These are phyloP conservation scores for Aphidius gifuensis DNA, from an alignment of 1,140 invertebrate genomes.

Conservation along the genomic window DNA sequence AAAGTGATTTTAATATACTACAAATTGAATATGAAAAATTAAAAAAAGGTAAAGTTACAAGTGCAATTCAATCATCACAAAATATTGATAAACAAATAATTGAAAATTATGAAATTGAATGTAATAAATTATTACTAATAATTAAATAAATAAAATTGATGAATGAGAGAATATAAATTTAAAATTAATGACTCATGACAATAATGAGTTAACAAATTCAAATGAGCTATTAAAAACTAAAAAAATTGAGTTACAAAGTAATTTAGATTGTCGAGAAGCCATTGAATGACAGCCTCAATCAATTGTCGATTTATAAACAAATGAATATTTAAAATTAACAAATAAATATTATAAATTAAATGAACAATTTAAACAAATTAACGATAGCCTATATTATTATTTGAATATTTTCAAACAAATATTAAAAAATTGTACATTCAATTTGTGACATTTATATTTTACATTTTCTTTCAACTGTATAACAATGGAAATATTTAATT, in stretches of 20 bases:
- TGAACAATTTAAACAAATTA: slow-evolving; percentile 31
- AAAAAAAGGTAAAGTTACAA: slow-evolving; percentile 12
- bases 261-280: slow-evolving; percentile 35
- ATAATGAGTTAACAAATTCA: slow-evolving; percentile 24
- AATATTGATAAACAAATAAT: slow-evolving; percentile 36
- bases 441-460: no score
- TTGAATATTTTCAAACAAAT: no score
- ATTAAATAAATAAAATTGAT: slow-evolving; percentile 31
- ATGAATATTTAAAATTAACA: slow-evolving; percentile 30
- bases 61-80: slow-evolving; percentile 26
- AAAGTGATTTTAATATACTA: slow-evolving; percentile 35
- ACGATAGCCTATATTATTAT: slow-evolving; percentile 13
- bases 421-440: no score
- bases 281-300: slow-evolving; percentile 36
- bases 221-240: slow-evolving; percentile 32
- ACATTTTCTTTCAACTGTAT: no score
- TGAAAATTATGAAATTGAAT: slow-evolving; percentile 36
- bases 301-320: slow-evolving; percentile 34
- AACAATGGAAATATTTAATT: no score
- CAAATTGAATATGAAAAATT: slow-evolving; percentile 38
- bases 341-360: slow-evolving; percentile 28
- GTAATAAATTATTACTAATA: slow-evolving; percentile 15
- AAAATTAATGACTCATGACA: no score
- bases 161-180: slow-evolving; percentile 23
- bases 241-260: slow-evolving; percentile 36